These are phyloP conservation scores for Mesoclemmys tuberculata DNA, from an alignment of 2,113 vertebrate species.

Conservation along the genomic window DNA sequence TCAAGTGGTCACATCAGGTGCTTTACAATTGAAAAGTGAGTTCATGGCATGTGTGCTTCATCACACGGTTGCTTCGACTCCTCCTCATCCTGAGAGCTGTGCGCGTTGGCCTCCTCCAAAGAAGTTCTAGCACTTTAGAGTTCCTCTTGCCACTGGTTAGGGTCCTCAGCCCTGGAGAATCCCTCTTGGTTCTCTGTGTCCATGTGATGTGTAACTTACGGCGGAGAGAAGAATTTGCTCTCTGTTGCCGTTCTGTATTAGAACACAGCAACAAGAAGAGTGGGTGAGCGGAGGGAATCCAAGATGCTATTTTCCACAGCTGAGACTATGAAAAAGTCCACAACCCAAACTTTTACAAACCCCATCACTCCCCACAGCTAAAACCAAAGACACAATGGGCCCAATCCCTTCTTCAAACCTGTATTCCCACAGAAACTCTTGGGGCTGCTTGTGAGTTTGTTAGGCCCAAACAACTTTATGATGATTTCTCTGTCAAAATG, in stretches of 20 bases:
- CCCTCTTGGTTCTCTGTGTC: neutral
- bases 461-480: rapidly evolving
- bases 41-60: rapidly evolving
- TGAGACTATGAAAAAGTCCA: rapidly evolving
- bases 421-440: rapidly evolving
- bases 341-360: no score
- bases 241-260: rapidly evolving
- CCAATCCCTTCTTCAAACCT: rapidly evolving
- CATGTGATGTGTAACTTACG: rapidly evolving
- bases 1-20: rapidly evolving
- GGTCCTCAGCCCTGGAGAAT: neutral
- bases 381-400: neutral
- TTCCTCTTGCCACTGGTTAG: neutral
- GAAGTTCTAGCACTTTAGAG: neutral
- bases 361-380: rapidly evolving
- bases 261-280: rapidly evolving
- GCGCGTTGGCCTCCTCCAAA: neutral
- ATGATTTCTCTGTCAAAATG: rapidly evolving
- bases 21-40: neutral
- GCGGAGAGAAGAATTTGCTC: neutral
- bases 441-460: rapidly evolving
- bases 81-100: neutral
- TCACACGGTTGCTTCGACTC: rapidly evolving
- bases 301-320: neutral
- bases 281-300: rapidly evolving